A percentile compares a stretch with the other conserved stretches of the same genome.
phyloP scores from a whole-genome alignment of 2,797 vertebrate species.

The Tragelaphus eurycerus region DNA sequence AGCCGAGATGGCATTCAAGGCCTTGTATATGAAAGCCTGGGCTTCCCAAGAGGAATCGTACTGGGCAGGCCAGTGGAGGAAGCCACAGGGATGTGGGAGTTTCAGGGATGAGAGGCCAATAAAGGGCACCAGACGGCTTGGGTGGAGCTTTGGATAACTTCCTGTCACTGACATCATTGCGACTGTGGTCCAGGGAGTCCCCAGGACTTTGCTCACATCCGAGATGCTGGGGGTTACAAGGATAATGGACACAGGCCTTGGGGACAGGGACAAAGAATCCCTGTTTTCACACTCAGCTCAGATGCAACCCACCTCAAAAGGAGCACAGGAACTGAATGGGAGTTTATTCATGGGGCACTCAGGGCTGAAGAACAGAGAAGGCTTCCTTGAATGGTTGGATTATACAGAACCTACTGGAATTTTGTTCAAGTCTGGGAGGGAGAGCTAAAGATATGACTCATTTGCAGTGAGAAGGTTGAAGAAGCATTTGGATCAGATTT shows the following conservation, averaged over 20 bases:
- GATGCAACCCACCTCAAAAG: neutral
- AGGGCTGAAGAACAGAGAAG: neutral
- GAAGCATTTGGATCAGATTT: neutral
- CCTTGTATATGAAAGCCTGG: neutral
- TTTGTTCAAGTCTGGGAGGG: neutral
- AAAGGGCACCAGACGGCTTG: accelerated
- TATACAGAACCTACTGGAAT: neutral
- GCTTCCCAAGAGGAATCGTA: accelerated
- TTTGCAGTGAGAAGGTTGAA: neutral
- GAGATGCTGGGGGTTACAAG: accelerated
- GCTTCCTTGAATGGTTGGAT: neutral
- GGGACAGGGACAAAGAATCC: neutral
- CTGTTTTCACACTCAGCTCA: neutral
- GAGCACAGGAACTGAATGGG: accelerated
- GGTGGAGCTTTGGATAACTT: too few species aligned
- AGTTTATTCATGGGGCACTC: accelerated
- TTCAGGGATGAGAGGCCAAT: accelerated
- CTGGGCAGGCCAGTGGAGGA: accelerated
- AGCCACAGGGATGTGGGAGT: accelerated
- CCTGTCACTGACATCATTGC: neutral
- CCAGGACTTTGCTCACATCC: too few species aligned
- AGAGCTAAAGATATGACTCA: neutral
- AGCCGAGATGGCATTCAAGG: neutral
- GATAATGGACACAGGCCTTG: too few species aligned
- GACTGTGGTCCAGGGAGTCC: neutral